Percentiles rank a stretch among this genome's conserved stretches.
These are phyloP conservation scores for Chiloscyllium plagiosum DNA, from an alignment of 2,113 vertebrate genomes.

Conservation along the genomic window DNA sequence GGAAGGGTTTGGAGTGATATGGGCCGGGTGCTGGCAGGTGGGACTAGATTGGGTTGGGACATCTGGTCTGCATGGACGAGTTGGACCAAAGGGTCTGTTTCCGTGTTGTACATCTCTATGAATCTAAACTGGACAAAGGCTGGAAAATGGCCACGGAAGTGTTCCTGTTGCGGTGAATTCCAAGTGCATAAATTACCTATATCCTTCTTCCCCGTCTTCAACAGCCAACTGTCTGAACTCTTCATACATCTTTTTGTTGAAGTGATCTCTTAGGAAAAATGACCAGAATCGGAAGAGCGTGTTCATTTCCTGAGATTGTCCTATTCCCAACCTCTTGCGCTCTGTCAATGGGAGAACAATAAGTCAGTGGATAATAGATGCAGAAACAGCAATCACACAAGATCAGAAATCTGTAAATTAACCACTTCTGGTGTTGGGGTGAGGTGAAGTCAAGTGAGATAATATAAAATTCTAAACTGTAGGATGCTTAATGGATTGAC, in stretches of 20 bases:
- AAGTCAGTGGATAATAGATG: background rate
- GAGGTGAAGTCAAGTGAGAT: too few species aligned
- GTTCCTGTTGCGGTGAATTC: background rate
- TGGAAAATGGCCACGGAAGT: background rate
- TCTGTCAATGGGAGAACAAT: constrained; percentile 56
- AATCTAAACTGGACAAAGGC: too few species aligned
- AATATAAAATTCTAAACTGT: background rate
- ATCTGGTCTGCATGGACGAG: too few species aligned
- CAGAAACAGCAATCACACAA: background rate
- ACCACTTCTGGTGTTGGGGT: background rate
- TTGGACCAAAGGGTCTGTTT: too few species aligned
- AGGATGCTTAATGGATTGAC: background rate
- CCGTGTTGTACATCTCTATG: too few species aligned
- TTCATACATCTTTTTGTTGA: constrained; percentile 98
- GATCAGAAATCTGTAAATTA: background rate
- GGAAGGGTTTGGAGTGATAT: too few species aligned
- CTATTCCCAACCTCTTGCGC: constrained; percentile 90
- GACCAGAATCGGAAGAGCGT: constrained; percentile 99
- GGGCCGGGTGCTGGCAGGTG: too few species aligned
- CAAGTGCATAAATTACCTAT: constrained; percentile 65
- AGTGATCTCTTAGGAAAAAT: constrained; percentile 96
- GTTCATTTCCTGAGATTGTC: constrained; percentile 99
- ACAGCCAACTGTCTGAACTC: constrained; percentile 91
- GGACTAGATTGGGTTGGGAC: too few species aligned
- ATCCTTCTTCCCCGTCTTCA: constrained; percentile 92